Evolutionary conservation across 2,888 invertebrate genomes (phyloP).

Genomic region (Cheilosia scutellata): DNA sequence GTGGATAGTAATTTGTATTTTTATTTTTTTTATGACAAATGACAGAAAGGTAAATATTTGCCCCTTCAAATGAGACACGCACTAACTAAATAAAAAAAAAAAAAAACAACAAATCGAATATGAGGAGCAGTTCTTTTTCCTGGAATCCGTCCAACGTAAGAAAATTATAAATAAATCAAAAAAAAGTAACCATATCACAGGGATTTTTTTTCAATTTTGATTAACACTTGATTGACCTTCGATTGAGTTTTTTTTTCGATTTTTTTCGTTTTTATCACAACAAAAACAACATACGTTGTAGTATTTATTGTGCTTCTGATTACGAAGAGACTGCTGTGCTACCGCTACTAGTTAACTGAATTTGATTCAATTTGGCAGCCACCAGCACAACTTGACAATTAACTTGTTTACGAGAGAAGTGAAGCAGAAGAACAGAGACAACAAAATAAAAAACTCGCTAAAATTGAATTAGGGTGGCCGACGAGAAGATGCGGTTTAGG

Average conservation of each 20-base stretch:
- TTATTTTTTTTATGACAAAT: not conserved
- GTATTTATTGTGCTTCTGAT: slow-evolving; percentile 18
- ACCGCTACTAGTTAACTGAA: slow-evolving; percentile 39
- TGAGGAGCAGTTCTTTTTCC: not conserved
- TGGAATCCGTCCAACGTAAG: not conserved
- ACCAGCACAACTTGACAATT: slow-evolving; percentile 55
- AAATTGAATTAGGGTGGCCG: slow-evolving; percentile 4
- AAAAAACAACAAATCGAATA: slow-evolving; percentile 38
- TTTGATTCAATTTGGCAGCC: slow-evolving; percentile 52
- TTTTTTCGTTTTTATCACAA: slow-evolving; percentile 2
- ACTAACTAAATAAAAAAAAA: not conserved
- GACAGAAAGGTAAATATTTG: slow-evolving; percentile 3
- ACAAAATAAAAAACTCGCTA: not conserved
- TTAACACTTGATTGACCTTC: slow-evolving; percentile 63
- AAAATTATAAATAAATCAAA: not conserved
- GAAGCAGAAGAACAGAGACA: not conserved
- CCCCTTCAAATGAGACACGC: not conserved
- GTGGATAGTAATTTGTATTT: not conserved
- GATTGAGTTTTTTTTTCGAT: slow-evolving; percentile 38
- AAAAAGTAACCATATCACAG: slow-evolving; percentile 10
- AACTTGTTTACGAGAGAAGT: slow-evolving; percentile 57
- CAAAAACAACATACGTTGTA: slow-evolving; percentile 7
- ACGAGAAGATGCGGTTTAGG: not conserved
- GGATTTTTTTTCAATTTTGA: slow-evolving; percentile 38
- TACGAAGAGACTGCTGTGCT: slow-evolving; percentile 13